phyloP scores from a whole-genome alignment of 1,140 invertebrate genomes.

The Euura saliciscinereae region DNA sequence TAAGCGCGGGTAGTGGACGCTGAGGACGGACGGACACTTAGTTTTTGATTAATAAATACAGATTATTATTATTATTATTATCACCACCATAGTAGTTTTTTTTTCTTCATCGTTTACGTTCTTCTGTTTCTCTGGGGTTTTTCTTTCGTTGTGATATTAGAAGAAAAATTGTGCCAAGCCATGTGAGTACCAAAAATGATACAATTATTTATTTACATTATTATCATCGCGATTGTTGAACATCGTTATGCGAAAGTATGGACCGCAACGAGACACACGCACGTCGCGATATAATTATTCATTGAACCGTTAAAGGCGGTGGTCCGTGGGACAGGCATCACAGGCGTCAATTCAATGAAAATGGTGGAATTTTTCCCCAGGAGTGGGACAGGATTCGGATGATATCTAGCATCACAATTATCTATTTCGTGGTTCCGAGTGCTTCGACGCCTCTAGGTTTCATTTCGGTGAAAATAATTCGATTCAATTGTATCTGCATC shows the following conservation, averaged over 20 bases:
- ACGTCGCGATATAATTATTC: neutral
- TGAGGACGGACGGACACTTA: conserved; percentile 51
- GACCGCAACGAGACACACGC: too few species aligned
- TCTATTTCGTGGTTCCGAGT: too few species aligned
- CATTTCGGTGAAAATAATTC: too few species aligned
- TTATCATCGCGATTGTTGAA: too few species aligned
- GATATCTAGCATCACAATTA: too few species aligned
- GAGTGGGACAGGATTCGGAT: neutral
- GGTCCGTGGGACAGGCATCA: neutral
- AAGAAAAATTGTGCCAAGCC: conserved; percentile 50
- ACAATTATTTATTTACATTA: too few species aligned
- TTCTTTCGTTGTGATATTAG: conserved; percentile 58
- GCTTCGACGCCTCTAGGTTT: too few species aligned
- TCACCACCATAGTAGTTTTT: too few species aligned
- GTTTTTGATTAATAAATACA: conserved; percentile 38
- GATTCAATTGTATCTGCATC: too few species aligned
- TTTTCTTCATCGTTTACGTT: too few species aligned
- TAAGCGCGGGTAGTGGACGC: conserved; percentile 53
- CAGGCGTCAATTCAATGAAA: conserved; percentile 18
- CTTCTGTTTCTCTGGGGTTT: conserved; percentile 30
- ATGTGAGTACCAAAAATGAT: conserved; percentile 40
- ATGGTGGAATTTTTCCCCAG: conserved; percentile 18
- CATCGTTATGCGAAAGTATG: too few species aligned
- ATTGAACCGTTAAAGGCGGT: neutral
- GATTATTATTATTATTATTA: neutral